These are phyloP conservation scores for Apamea monoglypha DNA, from an alignment of 2,888 invertebrate genomes.

Conservation along the genomic window DNA sequence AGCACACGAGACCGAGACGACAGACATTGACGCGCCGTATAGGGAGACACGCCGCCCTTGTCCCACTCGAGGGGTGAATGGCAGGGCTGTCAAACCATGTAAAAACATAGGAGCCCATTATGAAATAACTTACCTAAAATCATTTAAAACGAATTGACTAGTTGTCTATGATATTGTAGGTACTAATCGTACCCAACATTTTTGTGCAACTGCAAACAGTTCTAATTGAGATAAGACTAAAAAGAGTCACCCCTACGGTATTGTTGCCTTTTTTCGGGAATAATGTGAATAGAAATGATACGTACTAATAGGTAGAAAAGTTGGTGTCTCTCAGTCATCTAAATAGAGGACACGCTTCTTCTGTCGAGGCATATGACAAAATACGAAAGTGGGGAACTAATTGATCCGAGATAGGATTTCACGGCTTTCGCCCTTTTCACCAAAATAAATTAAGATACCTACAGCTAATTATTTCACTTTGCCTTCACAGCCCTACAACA, in stretches of 20 bases:
- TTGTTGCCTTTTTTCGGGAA: background rate
- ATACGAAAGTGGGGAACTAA: background rate
- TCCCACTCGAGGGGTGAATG: constrained; percentile 72
- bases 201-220: background rate
- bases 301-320: background rate
- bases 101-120: background rate
- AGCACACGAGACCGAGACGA: constrained; percentile 54
- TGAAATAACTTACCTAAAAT: background rate
- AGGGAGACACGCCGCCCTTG: constrained; percentile 80
- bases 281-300: background rate
- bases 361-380: background rate
- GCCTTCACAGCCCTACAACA: constrained; percentile 51
- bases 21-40: constrained; percentile 75
- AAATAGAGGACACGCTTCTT: background rate
- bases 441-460: background rate
- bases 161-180: background rate
- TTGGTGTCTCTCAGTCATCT: background rate
- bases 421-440: background rate
- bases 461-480: background rate
- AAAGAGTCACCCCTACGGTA: background rate
- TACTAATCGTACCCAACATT: too few relatives aligned
- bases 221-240: background rate
- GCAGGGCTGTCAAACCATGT: constrained; percentile 66
- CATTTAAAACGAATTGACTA: background rate
- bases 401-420: background rate